Evolutionary conservation across 2,888 invertebrate genomes (phyloP), one percentile per base, ranked within the genome.

Genomic region (Scaptomyza caliginosa): DNA sequence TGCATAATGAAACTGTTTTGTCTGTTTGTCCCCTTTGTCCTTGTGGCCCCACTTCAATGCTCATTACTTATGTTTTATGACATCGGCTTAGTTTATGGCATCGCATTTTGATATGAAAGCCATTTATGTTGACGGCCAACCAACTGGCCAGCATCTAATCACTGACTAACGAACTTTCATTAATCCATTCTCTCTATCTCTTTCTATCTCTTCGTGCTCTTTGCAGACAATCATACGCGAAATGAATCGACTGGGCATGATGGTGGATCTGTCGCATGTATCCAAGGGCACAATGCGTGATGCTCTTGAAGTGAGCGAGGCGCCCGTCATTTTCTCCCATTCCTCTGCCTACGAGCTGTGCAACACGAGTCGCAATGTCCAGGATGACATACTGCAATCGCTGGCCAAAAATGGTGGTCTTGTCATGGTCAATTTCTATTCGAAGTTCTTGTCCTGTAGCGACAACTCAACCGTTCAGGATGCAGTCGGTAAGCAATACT

Each of bases 191-290:
- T 2, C 6, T 34, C 59, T 16, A 26, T 52, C 30, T n/a, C 36
- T 21, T 17, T 39, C 28, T 50, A 11, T 36, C n/a, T 5, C 42
- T n/a, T n/a, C n/a, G n/a, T n/a, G n/a, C n/a, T 26, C 4, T 28
- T 92, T 92, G 67, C 92, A 95, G 95, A 94, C 94, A 86, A 94
- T 96, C 81, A 94, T 96, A 70, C 94, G 94, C 84, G 97, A 97
- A 92, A 96, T 97, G 96, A 97, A 97, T 92, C 94, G 96, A 3
- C 92, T 97, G 65, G 97, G 97, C 23, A 97, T 97, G 96, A 93
- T 97, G 90, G 95, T 97, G 71, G 97, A 97, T 90, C 91, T 96
- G 76, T 95, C 95, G 6, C 96, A 97, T 91, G 96, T 96, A 51
- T 96, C 96, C 5, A 93, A 93, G 36, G 93, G 94, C 54, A 96